phyloP scores from a whole-genome alignment of 2,797 vertebrate genomes.

The Epinephelus malabaricus region DNA sequence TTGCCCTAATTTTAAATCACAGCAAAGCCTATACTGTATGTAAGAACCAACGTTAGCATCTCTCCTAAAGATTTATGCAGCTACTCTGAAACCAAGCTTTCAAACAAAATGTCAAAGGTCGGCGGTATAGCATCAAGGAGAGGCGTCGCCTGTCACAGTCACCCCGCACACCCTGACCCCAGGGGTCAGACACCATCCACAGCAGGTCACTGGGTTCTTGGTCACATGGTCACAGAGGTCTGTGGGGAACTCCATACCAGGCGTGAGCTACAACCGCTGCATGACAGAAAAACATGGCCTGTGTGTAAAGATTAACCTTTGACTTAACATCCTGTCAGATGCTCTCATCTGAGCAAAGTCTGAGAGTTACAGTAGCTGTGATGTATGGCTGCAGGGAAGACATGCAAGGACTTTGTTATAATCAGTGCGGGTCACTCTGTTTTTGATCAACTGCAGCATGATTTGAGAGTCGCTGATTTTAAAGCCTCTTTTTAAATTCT shows the following conservation, averaged over 20 bases:
- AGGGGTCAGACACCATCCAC: constrained; percentile 70
- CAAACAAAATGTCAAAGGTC: constrained; percentile 74
- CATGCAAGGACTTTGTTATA: constrained; percentile 7
- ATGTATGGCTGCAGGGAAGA: constrained; percentile 40
- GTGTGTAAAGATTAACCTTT: constrained; percentile 73
- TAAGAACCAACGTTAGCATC: constrained; percentile 36
- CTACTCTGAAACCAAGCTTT: constrained; percentile 66
- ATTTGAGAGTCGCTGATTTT: constrained; percentile 35
- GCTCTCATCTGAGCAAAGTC: constrained; percentile 43
- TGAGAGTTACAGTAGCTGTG: constrained; percentile 54
- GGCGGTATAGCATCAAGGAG: constrained; percentile 65
- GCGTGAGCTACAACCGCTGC: constrained; percentile 59
- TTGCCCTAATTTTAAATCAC: constrained; percentile 20
- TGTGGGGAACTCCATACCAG: constrained; percentile 30
- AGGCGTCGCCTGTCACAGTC: constrained; percentile 73
- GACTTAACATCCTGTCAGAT: constrained; percentile 64
- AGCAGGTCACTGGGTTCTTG: constrained; percentile 63
- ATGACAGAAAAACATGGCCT: constrained; percentile 66
- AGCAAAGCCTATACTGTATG: constrained; percentile 17
- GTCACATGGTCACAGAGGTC: constrained; percentile 49
- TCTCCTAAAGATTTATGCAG: constrained; percentile 68
- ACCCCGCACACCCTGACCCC: constrained; percentile 63
- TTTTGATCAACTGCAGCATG: constrained; percentile 54
- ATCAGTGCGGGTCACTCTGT: constrained; percentile 29
- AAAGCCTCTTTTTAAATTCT: constrained; percentile 36